A percentile compares a stretch with the other conserved stretches of the same genome.
Evolutionary conservation across 2,113 vertebrate genomes (phyloP).

Genomic region (Pristiophorus japonicus): DNA sequence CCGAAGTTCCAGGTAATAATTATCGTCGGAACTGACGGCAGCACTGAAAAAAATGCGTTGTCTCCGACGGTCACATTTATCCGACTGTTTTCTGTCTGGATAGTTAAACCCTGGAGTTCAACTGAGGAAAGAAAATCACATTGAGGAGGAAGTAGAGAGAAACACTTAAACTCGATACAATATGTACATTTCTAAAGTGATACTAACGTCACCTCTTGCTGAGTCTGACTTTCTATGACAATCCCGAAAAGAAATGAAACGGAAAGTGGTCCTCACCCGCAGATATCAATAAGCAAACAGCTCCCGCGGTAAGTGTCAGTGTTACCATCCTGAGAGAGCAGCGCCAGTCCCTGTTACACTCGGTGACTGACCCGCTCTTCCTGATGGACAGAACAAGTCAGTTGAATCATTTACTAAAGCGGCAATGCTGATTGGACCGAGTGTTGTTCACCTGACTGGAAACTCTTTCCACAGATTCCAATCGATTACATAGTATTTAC

Average conservation of each 20-base stretch:
- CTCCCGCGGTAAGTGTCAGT: not conserved
- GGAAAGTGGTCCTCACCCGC: not conserved
- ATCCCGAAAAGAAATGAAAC: not conserved
- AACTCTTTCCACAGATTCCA: too few species aligned
- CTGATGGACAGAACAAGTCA: not conserved
- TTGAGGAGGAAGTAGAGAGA: not conserved
- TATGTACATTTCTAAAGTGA: not conserved
- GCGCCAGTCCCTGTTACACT: not conserved
- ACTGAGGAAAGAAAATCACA: not conserved
- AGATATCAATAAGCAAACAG: not conserved
- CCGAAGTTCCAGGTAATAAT: not conserved
- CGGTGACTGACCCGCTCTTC: not conserved
- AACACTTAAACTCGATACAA: not conserved
- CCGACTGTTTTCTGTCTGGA: not conserved
- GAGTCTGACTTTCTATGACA: not conserved
- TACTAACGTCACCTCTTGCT: not conserved
- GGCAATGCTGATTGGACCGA: not conserved
- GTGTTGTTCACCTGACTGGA: not conserved
- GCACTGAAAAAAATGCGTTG: not conserved
- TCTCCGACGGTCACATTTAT: not conserved
- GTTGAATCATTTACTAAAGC: not conserved
- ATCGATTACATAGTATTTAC: too few species aligned
- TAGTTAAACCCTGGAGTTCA: not conserved
- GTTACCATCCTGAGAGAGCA: not conserved
- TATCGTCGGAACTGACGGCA: not conserved